These are phyloP conservation scores for Urocolius indicus DNA, from an alignment of 2,113 vertebrate genomes.

Conservation along the genomic window DNA sequence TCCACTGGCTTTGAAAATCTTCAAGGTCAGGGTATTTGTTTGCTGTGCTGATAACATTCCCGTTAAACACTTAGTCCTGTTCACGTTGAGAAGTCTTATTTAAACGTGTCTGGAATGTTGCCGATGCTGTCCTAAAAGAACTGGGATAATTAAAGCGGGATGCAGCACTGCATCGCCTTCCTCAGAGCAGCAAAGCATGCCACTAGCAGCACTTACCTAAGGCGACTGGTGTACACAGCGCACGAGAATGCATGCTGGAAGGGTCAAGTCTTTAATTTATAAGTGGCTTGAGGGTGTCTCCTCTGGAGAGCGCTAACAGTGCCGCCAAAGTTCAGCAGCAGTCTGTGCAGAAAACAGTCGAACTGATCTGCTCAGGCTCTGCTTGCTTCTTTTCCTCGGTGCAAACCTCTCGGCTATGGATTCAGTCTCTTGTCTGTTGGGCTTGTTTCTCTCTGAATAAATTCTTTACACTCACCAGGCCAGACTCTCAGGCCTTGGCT, in stretches of 20 bases:
- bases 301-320: not conserved
- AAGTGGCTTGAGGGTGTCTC: conserved; percentile 28
- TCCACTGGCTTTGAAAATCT: conserved; percentile 42
- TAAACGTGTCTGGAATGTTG: not conserved
- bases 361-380: not conserved
- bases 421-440: conserved; percentile 5
- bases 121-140: conserved; percentile 31
- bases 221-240: not conserved
- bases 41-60: not conserved
- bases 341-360: not conserved
- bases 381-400: conserved; percentile 29
- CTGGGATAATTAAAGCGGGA: conserved; percentile 23
- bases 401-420: not conserved
- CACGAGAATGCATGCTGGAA: not conserved
- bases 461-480: not conserved
- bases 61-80: conserved; percentile 43
- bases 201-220: not conserved
- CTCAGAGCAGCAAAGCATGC: not conserved
- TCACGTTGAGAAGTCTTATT: conserved; percentile 6
- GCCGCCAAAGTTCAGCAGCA: conserved; percentile 52
- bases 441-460: conserved; percentile 37
- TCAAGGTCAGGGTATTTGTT: conserved; percentile 73
- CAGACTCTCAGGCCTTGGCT: not conserved
- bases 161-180: not conserved
- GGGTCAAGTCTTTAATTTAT: conserved; percentile 53